A percentile compares a stretch with the other conserved stretches of the same genome.
Evolutionary conservation across 1,140 invertebrate genomes (phyloP).

Genomic region (Magallana gigas): DNA sequence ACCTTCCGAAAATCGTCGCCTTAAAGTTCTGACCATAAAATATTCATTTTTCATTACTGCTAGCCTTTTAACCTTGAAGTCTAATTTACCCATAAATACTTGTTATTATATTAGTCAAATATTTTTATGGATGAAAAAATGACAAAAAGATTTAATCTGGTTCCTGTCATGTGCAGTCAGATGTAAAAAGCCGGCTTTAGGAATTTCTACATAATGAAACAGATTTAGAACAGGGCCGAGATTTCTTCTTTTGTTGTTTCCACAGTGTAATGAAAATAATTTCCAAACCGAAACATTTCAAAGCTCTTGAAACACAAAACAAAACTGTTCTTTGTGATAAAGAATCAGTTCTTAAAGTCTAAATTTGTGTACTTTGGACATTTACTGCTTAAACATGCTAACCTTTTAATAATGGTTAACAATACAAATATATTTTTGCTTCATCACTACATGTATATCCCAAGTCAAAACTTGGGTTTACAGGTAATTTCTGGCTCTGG

Average conservation of each 20-base stretch:
- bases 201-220: slow-evolving; percentile 36
- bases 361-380: not conserved
- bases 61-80: slow-evolving; percentile 35
- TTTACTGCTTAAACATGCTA: not conserved
- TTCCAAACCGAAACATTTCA: not conserved
- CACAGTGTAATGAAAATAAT: slow-evolving; percentile 26
- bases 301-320: not conserved
- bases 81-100: slow-evolving; percentile 17
- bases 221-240: slow-evolving; percentile 19
- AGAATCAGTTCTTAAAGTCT: not conserved
- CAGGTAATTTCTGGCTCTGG: not conserved
- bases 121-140: slow-evolving; percentile 35
- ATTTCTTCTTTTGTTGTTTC: slow-evolving; percentile 2
- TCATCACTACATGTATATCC: not conserved
- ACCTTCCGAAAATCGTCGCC: not conserved
- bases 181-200: not conserved
- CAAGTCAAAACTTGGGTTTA: not conserved
- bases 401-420: not conserved
- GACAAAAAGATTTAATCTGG: slow-evolving; percentile 34
- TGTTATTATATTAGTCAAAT: slow-evolving; percentile 39
- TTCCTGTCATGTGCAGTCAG: slow-evolving; percentile 31
- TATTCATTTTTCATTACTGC: not conserved
- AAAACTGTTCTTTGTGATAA: not conserved
- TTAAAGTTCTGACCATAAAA: not conserved
- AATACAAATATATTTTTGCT: not conserved